Percentiles rank a stretch among this genome's conserved stretches.
phyloP scores from a whole-genome alignment of 2,797 vertebrate species.

The Gallirallus australis region DNA sequence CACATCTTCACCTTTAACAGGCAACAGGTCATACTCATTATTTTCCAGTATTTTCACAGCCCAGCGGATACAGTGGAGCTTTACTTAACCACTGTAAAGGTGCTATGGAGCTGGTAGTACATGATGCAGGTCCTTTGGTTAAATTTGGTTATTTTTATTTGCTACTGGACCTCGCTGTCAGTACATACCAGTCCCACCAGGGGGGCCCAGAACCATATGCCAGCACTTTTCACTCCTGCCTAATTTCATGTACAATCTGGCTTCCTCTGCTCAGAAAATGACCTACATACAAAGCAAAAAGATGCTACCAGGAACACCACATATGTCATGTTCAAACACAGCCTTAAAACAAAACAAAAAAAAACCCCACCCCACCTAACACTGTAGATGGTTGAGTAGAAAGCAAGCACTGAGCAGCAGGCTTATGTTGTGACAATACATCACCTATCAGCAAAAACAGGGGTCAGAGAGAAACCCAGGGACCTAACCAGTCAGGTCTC shows the following conservation, averaged over 20 bases:
- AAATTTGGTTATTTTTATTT: background rate
- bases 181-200: background rate
- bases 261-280: slow-evolving; percentile 26
- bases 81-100: background rate
- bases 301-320: slow-evolving; percentile 15
- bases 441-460: background rate
- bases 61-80: background rate
- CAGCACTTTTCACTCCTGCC: background rate
- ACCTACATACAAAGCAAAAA: slow-evolving; percentile 38
- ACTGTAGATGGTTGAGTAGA: background rate
- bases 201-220: slow-evolving; percentile 26
- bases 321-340: background rate
- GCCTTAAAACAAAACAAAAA: background rate
- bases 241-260: background rate
- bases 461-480: background rate
- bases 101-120: background rate
- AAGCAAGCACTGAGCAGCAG: background rate
- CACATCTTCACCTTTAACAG: background rate
- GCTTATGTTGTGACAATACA: background rate
- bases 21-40: background rate
- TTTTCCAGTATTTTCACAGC: background rate
- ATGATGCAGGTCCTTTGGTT: background rate
- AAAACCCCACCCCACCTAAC: too few species aligned
- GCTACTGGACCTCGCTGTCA: background rate
- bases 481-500: background rate